phyloP scores from a whole-genome alignment of 2,113 vertebrate species.

The Cinclus cinclus region DNA sequence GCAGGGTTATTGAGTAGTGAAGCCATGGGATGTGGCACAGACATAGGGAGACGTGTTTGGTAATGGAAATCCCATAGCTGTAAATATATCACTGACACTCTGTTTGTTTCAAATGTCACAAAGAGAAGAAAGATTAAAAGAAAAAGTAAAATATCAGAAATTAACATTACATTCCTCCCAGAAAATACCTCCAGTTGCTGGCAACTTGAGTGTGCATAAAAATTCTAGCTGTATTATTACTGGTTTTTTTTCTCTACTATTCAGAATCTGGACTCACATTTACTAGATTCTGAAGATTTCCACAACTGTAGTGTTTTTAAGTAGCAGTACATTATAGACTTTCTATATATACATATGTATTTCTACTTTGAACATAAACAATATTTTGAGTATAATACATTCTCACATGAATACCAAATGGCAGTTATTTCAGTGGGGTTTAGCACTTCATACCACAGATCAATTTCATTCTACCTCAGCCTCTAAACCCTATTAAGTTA shows the following conservation, averaged over 20 bases:
- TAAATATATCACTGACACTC: background rate
- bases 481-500: background rate
- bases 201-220: background rate
- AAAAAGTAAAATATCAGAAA: background rate
- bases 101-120: background rate
- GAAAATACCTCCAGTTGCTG: background rate
- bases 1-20: background rate
- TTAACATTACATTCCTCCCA: background rate
- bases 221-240: background rate
- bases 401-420: background rate
- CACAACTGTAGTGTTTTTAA: background rate
- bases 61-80: background rate
- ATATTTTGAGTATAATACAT: background rate
- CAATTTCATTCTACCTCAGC: background rate
- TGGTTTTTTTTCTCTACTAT: background rate
- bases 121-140: background rate
- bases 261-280: background rate
- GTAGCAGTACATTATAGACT: background rate
- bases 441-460: background rate
- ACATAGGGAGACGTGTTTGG: accelerated
- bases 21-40: background rate
- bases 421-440: background rate
- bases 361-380: background rate
- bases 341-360: background rate
- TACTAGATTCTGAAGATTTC: background rate